These are phyloP conservation scores for Eugnorisma glareosa DNA, from an alignment of 2,888 invertebrate species.

Conservation along the genomic window DNA sequence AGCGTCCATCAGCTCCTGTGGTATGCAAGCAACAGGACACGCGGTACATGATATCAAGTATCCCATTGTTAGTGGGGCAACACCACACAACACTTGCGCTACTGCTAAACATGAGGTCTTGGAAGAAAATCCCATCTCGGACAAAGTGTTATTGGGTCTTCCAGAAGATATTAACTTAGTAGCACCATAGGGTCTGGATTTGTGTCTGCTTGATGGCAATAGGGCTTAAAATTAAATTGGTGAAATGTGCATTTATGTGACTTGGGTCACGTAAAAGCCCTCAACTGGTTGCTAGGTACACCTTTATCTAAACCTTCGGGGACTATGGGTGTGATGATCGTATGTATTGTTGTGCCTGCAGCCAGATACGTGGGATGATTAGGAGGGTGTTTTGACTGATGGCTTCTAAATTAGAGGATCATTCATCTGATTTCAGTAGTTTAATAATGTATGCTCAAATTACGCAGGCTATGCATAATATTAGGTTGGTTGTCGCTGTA, in stretches of 20 bases:
- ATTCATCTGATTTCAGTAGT: background rate
- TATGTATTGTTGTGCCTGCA: background rate
- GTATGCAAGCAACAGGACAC: background rate
- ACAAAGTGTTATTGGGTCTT: background rate
- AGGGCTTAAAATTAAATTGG: too few species aligned
- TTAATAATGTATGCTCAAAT: conserved; percentile 1
- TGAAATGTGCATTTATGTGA: too few species aligned
- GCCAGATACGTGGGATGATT: background rate
- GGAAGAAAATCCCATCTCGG: background rate
- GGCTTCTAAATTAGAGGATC: background rate
- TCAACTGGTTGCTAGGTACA: too few species aligned
- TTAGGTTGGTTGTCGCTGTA: background rate
- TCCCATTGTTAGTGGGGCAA: too few species aligned
- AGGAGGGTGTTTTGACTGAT: background rate
- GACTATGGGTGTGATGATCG: background rate
- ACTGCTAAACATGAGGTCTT: background rate
- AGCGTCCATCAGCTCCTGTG: too few species aligned
- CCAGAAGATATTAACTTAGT: background rate
- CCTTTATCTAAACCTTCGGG: background rate
- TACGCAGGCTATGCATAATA: background rate
- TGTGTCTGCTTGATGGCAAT: background rate
- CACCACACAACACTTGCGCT: too few species aligned
- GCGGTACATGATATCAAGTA: too few species aligned
- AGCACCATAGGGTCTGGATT: background rate
- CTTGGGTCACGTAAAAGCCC: too few species aligned